Percentiles rank a stretch among this genome's conserved stretches.
These are phyloP conservation scores for Pyrochroa serraticornis DNA, from an alignment of 2,888 invertebrate genomes.

Conservation along the genomic window DNA sequence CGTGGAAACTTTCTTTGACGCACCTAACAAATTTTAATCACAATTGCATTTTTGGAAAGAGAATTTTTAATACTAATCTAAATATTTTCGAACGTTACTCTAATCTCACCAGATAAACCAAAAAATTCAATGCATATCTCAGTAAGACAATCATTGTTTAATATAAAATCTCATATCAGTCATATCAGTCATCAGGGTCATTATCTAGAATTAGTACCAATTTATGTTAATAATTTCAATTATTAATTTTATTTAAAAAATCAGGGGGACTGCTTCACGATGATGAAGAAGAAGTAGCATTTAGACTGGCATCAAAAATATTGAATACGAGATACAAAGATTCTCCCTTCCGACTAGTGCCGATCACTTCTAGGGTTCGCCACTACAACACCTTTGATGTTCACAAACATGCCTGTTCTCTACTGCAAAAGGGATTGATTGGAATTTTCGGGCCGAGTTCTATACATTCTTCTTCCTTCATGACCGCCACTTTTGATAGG, in stretches of 20 bases:
- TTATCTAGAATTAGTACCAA: no score
- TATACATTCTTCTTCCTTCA: conserved; percentile 27
- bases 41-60: no score
- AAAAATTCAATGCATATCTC: no score
- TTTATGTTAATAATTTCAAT: no score
- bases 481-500: conserved; percentile 28
- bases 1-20: no score
- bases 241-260: background rate
- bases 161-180: no score
- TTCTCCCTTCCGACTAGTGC: conserved; percentile 32
- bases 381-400: conserved; percentile 35
- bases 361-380: conserved; percentile 28
- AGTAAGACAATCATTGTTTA: no score
- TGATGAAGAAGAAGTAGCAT: conserved; percentile 36
- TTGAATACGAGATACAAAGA: conserved; percentile 33
- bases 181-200: no score
- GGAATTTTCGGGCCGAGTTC: conserved; percentile 35
- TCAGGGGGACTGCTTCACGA: conserved; percentile 42
- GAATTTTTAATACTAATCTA: no score
- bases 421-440: conserved; percentile 27
- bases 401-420: conserved; percentile 27
- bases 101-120: no score
- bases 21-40: no score
- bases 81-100: no score
- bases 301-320: conserved; percentile 34